These are phyloP conservation scores for Loris lydekkerianus DNA, from an alignment of 2,797 vertebrate genomes.

Conservation along the genomic window DNA sequence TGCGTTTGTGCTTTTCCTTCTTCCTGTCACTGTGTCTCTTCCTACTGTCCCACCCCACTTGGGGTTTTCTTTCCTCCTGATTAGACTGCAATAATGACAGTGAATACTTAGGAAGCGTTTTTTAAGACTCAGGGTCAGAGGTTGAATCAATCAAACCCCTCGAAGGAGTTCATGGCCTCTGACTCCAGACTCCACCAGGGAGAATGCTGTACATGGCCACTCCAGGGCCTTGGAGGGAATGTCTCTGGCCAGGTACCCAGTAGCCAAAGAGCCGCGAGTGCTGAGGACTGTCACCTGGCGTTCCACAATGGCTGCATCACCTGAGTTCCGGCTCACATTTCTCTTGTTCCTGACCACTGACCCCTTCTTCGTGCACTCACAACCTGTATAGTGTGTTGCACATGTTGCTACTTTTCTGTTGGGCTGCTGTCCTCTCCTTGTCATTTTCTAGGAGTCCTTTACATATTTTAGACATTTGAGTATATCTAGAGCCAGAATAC, in stretches of 20 bases:
- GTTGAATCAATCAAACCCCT: background rate
- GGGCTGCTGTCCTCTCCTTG: no score
- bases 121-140: background rate
- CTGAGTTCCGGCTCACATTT: rapidly evolving
- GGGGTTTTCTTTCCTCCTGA: background rate
- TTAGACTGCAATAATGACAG: background rate
- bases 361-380: rapidly evolving
- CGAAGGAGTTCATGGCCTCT: no score
- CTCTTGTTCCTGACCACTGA: no score
- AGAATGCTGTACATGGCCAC: rapidly evolving
- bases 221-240: background rate
- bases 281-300: rapidly evolving
- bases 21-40: background rate
- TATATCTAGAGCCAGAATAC: background rate
- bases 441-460: background rate
- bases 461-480: background rate
- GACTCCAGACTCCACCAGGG: background rate
- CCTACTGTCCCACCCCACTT: background rate
- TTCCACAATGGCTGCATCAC: rapidly evolving
- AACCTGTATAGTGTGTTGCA: background rate
- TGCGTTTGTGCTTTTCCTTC: background rate
- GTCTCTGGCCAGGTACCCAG: background rate
- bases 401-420: background rate
- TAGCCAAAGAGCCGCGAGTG: background rate
- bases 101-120: background rate